phyloP scores from a whole-genome alignment of 2,888 invertebrate genomes.

The Podotricha telesiphe region DNA sequence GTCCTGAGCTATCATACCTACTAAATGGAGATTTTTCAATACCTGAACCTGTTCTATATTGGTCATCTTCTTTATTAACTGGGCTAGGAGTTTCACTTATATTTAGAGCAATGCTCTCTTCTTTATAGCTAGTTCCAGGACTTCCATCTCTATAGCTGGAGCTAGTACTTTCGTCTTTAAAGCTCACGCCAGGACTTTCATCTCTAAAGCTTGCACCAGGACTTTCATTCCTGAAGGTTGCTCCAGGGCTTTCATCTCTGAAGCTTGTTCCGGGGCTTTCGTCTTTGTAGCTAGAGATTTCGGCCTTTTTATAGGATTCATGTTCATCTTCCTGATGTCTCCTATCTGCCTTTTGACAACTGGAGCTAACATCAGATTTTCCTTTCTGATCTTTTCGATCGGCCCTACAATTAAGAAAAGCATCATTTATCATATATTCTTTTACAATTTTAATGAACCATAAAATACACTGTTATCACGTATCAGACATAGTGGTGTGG shows the following conservation, averaged over 20 bases:
- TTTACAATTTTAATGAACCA: not conserved
- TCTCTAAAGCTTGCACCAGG: slow-evolving; percentile 30
- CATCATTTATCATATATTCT: not conserved
- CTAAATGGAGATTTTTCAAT: not conserved
- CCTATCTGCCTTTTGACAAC: slow-evolving; percentile 2
- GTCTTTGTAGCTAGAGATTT: slow-evolving; percentile 28
- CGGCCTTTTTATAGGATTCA: slow-evolving; percentile 9
- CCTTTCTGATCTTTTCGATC: slow-evolving; percentile 15
- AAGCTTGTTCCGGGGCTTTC: slow-evolving; percentile 31
- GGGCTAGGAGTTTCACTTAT: slow-evolving; percentile 19
- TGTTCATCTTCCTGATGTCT: slow-evolving; percentile 2
- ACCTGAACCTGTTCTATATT: slow-evolving; percentile 1
- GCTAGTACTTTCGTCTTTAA: slow-evolving; percentile 26
- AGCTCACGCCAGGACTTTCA: slow-evolving; percentile 25
- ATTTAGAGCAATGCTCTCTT: slow-evolving; percentile 27
- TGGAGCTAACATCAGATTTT: slow-evolving; percentile 20
- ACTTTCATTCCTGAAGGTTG: slow-evolving; percentile 25
- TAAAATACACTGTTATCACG: too few relatives aligned
- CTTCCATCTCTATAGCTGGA: slow-evolving; percentile 32
- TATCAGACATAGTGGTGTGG: too few relatives aligned
- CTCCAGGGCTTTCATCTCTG: slow-evolving; percentile 35
- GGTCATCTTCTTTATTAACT: slow-evolving; percentile 23
- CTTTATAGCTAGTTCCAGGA: slow-evolving; percentile 29
- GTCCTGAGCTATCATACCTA: slow-evolving; percentile 3
- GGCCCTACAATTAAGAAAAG: slow-evolving; percentile 13